A percentile compares a stretch with the other conserved stretches of the same genome.
Evolutionary conservation across 2,888 invertebrate species (phyloP).

Genomic region (Phymatocera aterrima): DNA sequence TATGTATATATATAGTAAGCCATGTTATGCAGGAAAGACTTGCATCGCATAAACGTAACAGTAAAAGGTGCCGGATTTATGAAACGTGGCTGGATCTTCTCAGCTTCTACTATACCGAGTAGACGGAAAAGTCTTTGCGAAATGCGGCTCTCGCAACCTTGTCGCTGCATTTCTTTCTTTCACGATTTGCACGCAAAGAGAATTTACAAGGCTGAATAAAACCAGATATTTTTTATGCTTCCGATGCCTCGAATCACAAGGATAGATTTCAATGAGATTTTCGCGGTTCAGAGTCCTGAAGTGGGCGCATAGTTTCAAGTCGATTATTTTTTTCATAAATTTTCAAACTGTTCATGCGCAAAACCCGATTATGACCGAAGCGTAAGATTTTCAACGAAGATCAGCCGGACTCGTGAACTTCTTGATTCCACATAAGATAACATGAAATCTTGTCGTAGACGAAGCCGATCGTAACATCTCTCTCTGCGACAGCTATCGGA

Average conservation of each 20-base stretch:
- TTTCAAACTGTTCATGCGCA: no score
- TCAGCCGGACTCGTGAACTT: no score
- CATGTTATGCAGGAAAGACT: not conserved
- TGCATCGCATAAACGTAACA: not conserved
- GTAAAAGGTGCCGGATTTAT: not conserved
- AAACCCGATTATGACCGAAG: no score
- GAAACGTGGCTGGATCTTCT: constrained; percentile 25
- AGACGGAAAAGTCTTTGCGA: not conserved
- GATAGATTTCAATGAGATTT: not conserved
- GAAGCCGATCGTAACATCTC: not conserved
- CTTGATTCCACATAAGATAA: no score
- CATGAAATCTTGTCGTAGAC: not conserved
- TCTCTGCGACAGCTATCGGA: not conserved
- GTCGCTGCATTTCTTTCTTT: not conserved
- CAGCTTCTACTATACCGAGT: not conserved
- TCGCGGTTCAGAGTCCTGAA: not conserved
- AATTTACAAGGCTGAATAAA: not conserved
- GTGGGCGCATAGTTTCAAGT: no score
- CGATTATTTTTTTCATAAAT: not conserved
- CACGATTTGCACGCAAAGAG: not conserved
- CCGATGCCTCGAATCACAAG: not conserved
- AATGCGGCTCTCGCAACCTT: not conserved
- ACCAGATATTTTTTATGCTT: not conserved
- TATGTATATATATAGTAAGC: not conserved
- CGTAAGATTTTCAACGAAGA: no score